A percentile compares a stretch with the other conserved stretches of the same genome.
phyloP scores from a whole-genome alignment of 2,113 vertebrate species.

The Ascaphus truei region DNA sequence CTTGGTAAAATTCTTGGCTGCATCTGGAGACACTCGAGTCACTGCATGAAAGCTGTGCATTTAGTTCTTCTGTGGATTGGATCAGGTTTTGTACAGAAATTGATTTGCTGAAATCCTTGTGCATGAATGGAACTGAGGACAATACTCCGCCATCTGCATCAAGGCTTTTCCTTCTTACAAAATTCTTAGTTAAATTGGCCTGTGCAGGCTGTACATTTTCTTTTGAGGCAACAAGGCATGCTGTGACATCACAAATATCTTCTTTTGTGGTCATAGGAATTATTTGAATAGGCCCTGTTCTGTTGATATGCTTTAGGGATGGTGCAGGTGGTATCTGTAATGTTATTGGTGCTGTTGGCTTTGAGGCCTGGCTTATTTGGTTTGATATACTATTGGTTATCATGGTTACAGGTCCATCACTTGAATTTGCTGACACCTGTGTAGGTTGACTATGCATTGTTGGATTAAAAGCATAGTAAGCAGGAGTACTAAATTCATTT shows the following conservation, averaged over 20 bases:
- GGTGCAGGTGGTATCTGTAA: conserved; percentile 80
- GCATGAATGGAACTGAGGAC: conserved; percentile 63
- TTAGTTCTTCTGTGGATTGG: conserved; percentile 70
- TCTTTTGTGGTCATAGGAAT: conserved; percentile 68
- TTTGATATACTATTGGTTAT: conserved; percentile 66
- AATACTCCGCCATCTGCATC: conserved; percentile 81
- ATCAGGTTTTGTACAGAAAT: conserved; percentile 92
- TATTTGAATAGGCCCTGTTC: conserved; percentile 58
- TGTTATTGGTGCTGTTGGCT: conserved; percentile 72
- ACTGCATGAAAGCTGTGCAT: conserved; percentile 72
- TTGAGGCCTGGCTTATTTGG: conserved; percentile 70
- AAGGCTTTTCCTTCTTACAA: conserved; percentile 79
- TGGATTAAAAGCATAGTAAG: conserved; percentile 77
- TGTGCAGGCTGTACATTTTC: conserved; percentile 63
- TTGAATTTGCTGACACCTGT: conserved; percentile 70
- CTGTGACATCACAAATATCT: conserved; percentile 62
- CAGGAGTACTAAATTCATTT: conserved; percentile 79
- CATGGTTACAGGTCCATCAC: conserved; percentile 59
- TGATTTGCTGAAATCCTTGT: conserved; percentile 79
- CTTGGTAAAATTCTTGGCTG: conserved; percentile 68
- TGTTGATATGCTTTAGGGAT: conserved; percentile 64
- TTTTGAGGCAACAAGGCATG: conserved; percentile 71
- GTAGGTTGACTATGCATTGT: conserved; percentile 68
- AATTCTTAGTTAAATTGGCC: conserved; percentile 67
- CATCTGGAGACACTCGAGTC: conserved; percentile 76